A percentile compares a stretch with the other conserved stretches of the same genome.
Conservation (phyloP, 2,797 vertebrate genomes). For the Crocidura indochinensis region DNA sequence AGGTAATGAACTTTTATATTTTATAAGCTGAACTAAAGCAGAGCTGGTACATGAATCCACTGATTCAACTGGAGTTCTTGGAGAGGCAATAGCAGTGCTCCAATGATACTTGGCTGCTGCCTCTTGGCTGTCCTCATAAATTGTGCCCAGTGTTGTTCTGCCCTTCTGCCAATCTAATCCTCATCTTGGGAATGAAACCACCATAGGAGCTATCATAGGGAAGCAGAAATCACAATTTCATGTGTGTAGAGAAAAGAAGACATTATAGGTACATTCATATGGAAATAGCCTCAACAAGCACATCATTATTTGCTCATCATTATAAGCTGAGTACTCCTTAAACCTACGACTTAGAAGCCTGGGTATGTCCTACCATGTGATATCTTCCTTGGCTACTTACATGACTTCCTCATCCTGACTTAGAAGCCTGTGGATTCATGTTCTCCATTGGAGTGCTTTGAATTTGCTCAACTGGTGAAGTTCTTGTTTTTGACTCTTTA, state of each 20-base stretch:
- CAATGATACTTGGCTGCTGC: conserved; percentile 28
- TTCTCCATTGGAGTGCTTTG: conserved; percentile 26
- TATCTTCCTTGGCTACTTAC: conserved; percentile 34
- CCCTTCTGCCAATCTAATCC: neutral
- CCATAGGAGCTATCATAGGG: neutral
- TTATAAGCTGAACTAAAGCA: conserved; percentile 59
- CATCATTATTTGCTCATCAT: too few species aligned
- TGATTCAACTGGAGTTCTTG: conserved; percentile 38
- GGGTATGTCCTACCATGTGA: neutral
- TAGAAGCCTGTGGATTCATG: conserved; percentile 5
- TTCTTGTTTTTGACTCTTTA: conserved; percentile 29
- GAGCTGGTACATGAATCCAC: conserved; percentile 5
- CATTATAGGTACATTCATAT: neutral
- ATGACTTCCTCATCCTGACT: neutral
- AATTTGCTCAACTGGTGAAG: conserved; percentile 40
- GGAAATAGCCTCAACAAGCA: neutral
- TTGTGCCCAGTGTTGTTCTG: neutral
- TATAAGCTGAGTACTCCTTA: conserved; percentile 25
- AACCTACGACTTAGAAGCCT: neutral
- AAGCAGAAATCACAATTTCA: conserved; percentile 43
- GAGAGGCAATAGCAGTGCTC: conserved; percentile 28
- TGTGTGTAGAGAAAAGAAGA: conserved; percentile 9
- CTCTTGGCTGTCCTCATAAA: conserved; percentile 17
- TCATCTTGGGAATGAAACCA: conserved; percentile 1
- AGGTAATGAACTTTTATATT: conserved; percentile 64